Evolutionary conservation across 1,140 invertebrate genomes (phyloP).

Genomic region (Druon quercuslanigerum): DNA sequence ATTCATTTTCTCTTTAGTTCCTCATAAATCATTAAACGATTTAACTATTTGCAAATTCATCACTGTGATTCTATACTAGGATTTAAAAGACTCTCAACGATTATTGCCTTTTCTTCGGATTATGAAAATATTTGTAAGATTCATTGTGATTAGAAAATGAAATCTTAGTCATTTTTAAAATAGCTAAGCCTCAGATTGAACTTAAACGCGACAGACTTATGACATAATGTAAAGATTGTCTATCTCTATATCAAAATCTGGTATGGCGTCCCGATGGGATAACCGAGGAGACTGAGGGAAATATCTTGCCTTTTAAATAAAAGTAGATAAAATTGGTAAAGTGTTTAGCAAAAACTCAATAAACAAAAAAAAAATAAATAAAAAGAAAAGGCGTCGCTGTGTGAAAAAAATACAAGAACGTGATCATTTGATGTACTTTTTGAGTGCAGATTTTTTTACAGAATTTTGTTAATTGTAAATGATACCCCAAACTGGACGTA

Average conservation of each 20-base stretch:
- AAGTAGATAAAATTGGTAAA: constrained; percentile 31
- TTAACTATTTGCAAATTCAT: neutral
- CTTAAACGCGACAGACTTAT: constrained; percentile 8
- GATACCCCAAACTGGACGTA: neutral
- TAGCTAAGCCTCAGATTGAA: neutral
- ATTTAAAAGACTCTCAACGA: neutral
- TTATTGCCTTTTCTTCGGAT: neutral
- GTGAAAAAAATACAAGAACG: neutral
- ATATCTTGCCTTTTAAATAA: constrained; percentile 64
- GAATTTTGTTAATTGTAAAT: neutral
- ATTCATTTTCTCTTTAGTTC: too few species aligned
- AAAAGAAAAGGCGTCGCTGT: neutral
- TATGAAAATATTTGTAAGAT: constrained; percentile 2
- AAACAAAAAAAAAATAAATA: too few species aligned
- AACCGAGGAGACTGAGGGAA: constrained; percentile 65
- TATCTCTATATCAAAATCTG: constrained; percentile 55
- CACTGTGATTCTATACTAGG: neutral
- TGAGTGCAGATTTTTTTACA: neutral
- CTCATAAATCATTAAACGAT: neutral
- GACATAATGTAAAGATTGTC: constrained; percentile 38
- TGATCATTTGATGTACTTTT: neutral
- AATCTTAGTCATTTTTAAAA: neutral
- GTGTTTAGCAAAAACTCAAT: neutral
- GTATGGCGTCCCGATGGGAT: constrained; percentile 54
- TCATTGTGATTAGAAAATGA: neutral